Evolutionary conservation across 2,113 vertebrate genomes (phyloP).

Genomic region (Orthonyx spaldingii): DNA sequence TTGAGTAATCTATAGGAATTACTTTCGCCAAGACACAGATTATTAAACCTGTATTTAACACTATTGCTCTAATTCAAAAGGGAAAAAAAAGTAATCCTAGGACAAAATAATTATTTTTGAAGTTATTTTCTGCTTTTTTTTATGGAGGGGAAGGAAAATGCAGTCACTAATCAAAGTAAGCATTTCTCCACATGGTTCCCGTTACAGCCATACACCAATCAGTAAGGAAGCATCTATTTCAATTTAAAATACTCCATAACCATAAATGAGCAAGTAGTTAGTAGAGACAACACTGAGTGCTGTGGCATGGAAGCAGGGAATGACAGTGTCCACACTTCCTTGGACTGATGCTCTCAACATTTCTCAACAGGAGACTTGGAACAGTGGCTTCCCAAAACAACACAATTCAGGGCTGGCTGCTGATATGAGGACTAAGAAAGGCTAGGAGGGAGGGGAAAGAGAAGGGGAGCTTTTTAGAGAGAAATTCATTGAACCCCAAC

Average conservation of each 20-base stretch:
- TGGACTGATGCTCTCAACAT: not conserved
- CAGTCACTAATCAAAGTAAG: not conserved
- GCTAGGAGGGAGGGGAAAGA: not conserved
- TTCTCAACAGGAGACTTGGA: not conserved
- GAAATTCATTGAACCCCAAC: not conserved
- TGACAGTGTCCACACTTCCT: not conserved
- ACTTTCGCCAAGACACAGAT: not conserved
- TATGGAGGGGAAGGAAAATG: not conserved
- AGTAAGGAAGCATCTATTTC: not conserved
- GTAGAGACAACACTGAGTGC: not conserved
- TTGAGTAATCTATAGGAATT: not conserved
- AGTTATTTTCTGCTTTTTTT: not conserved
- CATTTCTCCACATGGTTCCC: not conserved
- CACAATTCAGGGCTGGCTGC: not conserved
- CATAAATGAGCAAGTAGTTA: not conserved
- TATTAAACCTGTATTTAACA: not conserved
- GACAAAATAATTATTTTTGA: not conserved
- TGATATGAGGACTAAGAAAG: not conserved
- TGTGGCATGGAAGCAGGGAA: not conserved
- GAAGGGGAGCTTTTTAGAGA: not conserved
- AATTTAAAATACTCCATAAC: not conserved
- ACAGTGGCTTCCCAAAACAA: not conserved
- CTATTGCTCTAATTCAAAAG: not conserved
- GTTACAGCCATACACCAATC: not conserved
- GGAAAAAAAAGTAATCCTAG: not conserved